A percentile compares a stretch with the other conserved stretches of the same genome.
Evolutionary conservation across 2,888 invertebrate species (phyloP).

Genomic region (Xanthia icteritia): DNA sequence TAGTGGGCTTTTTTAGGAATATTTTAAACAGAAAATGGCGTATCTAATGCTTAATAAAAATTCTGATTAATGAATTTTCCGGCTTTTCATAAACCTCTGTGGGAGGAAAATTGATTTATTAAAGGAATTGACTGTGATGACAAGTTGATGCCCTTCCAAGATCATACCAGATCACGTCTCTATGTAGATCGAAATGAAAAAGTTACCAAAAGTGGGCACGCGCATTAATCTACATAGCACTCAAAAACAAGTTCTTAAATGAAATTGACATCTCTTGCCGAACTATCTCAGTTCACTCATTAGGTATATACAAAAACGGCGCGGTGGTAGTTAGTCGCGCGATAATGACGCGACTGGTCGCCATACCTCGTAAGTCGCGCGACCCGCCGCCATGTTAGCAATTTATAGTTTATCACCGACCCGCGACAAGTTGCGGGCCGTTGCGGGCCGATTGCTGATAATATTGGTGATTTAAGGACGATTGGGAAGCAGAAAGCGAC

Average conservation of each 20-base stretch:
- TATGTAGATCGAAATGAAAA: not conserved
- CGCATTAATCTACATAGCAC: no score
- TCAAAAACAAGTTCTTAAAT: not conserved
- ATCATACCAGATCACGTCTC: not conserved
- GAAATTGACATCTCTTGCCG: not conserved
- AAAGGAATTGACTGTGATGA: not conserved
- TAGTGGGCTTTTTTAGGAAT: not conserved
- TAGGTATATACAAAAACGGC: not conserved
- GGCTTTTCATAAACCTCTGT: not conserved
- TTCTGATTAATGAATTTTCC: not conserved
- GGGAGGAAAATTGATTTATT: not conserved
- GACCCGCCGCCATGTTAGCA: constrained; percentile 2
- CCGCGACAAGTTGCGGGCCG: not conserved
- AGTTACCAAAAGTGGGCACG: not conserved
- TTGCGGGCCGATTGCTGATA: constrained; percentile 5
- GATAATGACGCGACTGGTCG: constrained; percentile 18
- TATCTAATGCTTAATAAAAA: not conserved
- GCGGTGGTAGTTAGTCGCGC: constrained; percentile 2
- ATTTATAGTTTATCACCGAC: constrained; percentile 29
- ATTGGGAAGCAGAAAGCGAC: not conserved
- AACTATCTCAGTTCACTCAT: constrained; percentile 5
- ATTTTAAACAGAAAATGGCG: not conserved
- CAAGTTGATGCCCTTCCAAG: not conserved
- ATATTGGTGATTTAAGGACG: not conserved
- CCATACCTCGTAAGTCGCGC: not conserved